Evolutionary conservation across 2,797 vertebrate species (phyloP), one percentile per base, ranked within the genome.

Genomic region (Enoplosus armatus): DNA sequence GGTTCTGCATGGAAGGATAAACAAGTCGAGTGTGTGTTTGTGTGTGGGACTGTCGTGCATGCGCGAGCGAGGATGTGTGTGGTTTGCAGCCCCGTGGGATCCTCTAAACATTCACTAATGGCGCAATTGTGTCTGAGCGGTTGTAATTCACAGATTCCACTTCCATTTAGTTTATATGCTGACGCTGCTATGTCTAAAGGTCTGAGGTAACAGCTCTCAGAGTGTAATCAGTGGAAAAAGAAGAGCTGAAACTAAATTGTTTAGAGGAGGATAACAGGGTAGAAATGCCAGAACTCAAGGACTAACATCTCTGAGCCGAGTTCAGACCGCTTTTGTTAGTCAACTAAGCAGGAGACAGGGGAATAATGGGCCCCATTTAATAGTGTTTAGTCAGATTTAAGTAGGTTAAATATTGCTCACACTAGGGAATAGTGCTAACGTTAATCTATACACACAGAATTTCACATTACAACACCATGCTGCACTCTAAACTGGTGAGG

Each of bases 1-100:
- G 89, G 80, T 90, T 91, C 83, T 87, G 83, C 90, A 91, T 89
- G 86, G 76, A 90, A 85, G 91, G 76, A 92, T 92, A 90, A 93
- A 94, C 90, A 93, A 90, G 80, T 67, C 26, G 33, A 77, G 82
- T 88, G 89, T 71, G 86, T 87, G 86, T 89, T 51, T 81, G 82
- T 72, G 74, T 72, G 80, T 54, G 55, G 29, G 75, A 66, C 64
- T 35, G 74, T 10, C 47, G 61, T 75, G 80, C 20, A 6, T 74
- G 79, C 69, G 72, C 14, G 31, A 64, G 65, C 4, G 50, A 72
- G 73, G 62, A 56, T 73, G 82, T 83, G 88, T 75, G 82, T 54
- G 75, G 79, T 82, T 87, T 85, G 89, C 80, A 82, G 29, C 72
- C 83, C 79, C 14, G 20, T 87, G 87, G 82, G 88, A 89, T 87